Evolutionary conservation across 1,140 invertebrate genomes (phyloP).

Genomic region (Drosophila athabasca): DNA sequence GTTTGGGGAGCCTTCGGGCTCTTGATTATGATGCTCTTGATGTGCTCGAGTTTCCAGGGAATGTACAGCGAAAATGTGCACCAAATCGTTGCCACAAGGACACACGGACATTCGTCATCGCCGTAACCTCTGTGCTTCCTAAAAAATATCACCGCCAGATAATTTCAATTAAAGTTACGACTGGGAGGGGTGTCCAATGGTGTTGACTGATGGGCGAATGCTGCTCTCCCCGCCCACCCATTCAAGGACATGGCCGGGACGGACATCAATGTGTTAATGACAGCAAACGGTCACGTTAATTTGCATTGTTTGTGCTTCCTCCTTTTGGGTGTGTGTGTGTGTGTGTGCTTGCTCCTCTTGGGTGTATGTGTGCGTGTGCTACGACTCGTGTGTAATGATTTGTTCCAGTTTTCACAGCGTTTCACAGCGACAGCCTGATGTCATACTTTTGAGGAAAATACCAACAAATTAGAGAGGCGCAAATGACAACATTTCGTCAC

Average conservation of each 20-base stretch:
- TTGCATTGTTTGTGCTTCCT: slow-evolving; percentile 51
- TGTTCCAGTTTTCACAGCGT: slow-evolving; percentile 38
- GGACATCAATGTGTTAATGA: slow-evolving; percentile 66
- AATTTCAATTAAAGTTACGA: slow-evolving; percentile 57
- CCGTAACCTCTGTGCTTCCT: too few relatives aligned
- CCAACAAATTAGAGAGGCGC: slow-evolving; percentile 19
- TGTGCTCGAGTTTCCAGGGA: slow-evolving; percentile 29
- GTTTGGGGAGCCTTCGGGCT: slow-evolving; percentile 2
- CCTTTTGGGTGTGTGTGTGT: slow-evolving; percentile 5
- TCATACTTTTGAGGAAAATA: slow-evolving; percentile 45
- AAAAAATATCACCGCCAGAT: slow-evolving; percentile 7
- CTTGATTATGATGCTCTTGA: slow-evolving; percentile 9
- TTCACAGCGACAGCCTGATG: slow-evolving; percentile 37
- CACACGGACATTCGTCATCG: not conserved
- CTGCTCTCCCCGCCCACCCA: slow-evolving; percentile 46
- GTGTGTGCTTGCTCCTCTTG: slow-evolving; percentile 11
- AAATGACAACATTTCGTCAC: slow-evolving; percentile 43
- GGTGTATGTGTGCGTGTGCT: slow-evolving; percentile 18
- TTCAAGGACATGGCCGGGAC: slow-evolving; percentile 9
- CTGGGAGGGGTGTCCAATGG: slow-evolving; percentile 9
- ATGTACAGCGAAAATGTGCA: not conserved
- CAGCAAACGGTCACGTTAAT: slow-evolving; percentile 62
- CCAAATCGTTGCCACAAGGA: too few relatives aligned
- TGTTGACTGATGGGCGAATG: slow-evolving; percentile 50
- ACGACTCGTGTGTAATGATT: slow-evolving; percentile 51